Evolutionary conservation across 1,140 invertebrate species (phyloP), one percentile per base, ranked within the genome.

Genomic region (Probaryconus sp.): DNA sequence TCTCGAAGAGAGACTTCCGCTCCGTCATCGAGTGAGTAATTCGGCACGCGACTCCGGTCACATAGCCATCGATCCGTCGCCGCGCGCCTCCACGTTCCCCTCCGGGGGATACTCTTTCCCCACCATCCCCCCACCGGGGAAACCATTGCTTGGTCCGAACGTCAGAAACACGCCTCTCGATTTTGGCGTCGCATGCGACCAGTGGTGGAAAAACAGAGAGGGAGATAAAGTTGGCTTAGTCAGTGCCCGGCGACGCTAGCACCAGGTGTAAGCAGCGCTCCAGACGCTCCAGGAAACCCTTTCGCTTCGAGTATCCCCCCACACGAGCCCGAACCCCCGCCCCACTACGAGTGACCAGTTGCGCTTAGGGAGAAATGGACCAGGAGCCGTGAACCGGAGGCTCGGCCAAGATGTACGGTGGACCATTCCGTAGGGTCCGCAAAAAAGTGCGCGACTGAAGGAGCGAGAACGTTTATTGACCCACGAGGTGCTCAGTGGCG

Each of bases 11-110:
- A n/a, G 30, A 55, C 67, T 70, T 70, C 67, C 67, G 50, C 10
- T 33, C 56, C 31, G 67, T 63, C 56, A 63, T 63, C 48, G 42
- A 18, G 13, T 63, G 50, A 63, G 56, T 70, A 70, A 70, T 61
- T 61, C 31, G 56, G 67, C 56, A 70, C 67, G 61, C 65, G 65
- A 70, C 40, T 69, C 17, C 60, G 61, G 40, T 70, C 45, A 72
- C 64, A 69, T 64, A 70, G 65, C 47, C 79, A 84, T 83, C 79
- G 82, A 84, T 84, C 83, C 61, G 63, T 80, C 79, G 79, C 55
- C 67, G 75, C 42, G 78, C 81, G 78, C 80, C 79, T 78, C 80
- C 78, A 78, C 81, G 82, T 79, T 69, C 60, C 38, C 43, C 37
- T 20, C 40, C 48, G 16, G 20, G 13, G 21, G 5, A 7, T 48